A percentile compares a stretch with the other conserved stretches of the same genome.
phyloP scores from a whole-genome alignment of 1,140 invertebrate species.

The Nasonia longicornis region DNA sequence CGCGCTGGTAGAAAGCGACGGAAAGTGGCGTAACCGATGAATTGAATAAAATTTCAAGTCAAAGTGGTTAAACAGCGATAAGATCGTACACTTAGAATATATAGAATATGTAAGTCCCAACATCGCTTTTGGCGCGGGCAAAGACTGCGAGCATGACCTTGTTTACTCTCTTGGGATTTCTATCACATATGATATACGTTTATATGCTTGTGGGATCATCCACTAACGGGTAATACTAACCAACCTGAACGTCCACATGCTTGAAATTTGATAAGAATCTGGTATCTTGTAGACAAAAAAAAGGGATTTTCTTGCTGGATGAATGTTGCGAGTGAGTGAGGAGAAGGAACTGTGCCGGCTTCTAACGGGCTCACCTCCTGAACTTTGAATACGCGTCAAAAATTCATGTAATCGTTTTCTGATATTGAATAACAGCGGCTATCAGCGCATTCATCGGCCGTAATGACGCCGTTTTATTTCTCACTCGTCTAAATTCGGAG shows the following conservation, averaged over 20 bases:
- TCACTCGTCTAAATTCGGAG: neutral
- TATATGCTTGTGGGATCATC: conserved; percentile 5
- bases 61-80: neutral
- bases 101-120: conserved; percentile 45
- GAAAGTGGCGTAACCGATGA: conserved; percentile 28
- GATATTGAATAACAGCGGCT: no score
- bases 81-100: conserved; percentile 24
- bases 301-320: neutral
- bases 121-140: conserved; percentile 62
- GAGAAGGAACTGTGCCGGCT: neutral
- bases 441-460: neutral
- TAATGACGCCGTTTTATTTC: neutral
- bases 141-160: conserved; percentile 35
- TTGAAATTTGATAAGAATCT: conserved; percentile 42
- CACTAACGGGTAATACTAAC: conserved; percentile 12
- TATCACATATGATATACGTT: neutral
- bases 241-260: conserved; percentile 9
- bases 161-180: conserved; percentile 5
- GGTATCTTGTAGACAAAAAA: neutral
- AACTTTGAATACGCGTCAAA: no score
- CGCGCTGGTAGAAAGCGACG: neutral
- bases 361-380: neutral
- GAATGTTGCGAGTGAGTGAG: neutral
- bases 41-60: conserved; percentile 41
- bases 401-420: neutral